Percentiles rank a stretch among this genome's conserved stretches.
phyloP scores from a whole-genome alignment of 2,797 vertebrate species.

The Tapera naevia region DNA sequence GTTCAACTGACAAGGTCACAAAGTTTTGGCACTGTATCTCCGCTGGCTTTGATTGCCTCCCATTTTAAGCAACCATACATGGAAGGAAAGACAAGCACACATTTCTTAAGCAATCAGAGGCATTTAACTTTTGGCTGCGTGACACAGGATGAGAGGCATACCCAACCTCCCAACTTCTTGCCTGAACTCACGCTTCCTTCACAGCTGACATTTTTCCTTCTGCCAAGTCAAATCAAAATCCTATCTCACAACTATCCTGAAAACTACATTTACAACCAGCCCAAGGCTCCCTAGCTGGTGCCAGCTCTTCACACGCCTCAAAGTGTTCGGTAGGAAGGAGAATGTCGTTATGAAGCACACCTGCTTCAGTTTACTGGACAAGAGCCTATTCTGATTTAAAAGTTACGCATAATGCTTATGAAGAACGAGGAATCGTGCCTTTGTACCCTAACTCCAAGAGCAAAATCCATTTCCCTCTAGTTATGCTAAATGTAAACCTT shows the following conservation, averaged over 20 bases:
- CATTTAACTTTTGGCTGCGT: conserved; percentile 26
- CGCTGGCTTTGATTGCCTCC: background rate
- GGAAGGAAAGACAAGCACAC: background rate
- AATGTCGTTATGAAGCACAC: background rate
- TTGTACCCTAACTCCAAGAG: fast-evolving
- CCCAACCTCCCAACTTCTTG: conserved; percentile 27
- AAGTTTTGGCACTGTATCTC: fast-evolving
- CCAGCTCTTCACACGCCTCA: background rate
- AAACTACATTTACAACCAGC: background rate
- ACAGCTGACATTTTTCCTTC: conserved; percentile 49
- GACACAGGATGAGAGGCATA: background rate
- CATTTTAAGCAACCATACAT: fast-evolving
- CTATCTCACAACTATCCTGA: background rate
- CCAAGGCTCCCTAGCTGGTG: background rate
- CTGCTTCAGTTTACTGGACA: background rate
- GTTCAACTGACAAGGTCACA: background rate
- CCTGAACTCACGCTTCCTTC: conserved; percentile 10
- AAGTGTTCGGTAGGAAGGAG: background rate
- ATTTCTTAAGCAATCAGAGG: background rate
- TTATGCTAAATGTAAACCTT: background rate
- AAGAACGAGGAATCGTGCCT: background rate
- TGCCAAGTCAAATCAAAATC: conserved; percentile 49
- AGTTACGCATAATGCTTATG: background rate
- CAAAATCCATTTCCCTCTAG: background rate
- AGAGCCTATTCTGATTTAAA: background rate